Conservation (phyloP, 2,888 invertebrate genomes). For the Drosophila pegasa region DNA sequence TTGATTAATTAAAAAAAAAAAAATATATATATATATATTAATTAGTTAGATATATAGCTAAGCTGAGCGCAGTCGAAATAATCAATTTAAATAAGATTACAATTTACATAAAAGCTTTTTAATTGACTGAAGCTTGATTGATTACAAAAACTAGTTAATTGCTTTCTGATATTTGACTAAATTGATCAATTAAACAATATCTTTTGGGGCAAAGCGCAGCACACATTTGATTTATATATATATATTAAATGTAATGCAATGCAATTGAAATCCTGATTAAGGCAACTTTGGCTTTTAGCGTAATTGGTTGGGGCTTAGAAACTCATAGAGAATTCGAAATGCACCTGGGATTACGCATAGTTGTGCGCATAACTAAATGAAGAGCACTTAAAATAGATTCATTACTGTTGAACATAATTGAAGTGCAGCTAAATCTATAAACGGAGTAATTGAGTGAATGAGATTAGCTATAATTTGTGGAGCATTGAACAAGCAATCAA, state of each 20-base stretch:
- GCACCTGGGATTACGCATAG: background rate
- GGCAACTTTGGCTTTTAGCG: background rate
- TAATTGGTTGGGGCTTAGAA: background rate
- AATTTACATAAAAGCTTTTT: background rate
- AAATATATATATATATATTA: background rate
- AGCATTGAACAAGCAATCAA: background rate
- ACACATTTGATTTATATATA: background rate
- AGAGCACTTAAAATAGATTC: background rate
- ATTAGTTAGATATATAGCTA: background rate
- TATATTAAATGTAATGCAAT: background rate
- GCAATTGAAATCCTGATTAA: background rate
- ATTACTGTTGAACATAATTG: background rate
- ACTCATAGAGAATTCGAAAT: background rate
- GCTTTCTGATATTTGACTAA: background rate
- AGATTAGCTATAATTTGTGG: background rate
- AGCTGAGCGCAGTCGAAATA: background rate
- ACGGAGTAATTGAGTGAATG: background rate
- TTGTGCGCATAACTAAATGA: background rate
- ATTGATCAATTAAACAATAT: background rate
- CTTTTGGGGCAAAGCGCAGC: background rate
- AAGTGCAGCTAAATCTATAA: background rate
- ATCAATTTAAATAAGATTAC: constrained; percentile 1
- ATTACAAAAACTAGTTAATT: background rate
- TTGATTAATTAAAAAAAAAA: background rate
- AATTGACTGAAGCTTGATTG: background rate